phyloP scores from a whole-genome alignment of 2,888 invertebrate genomes.

The Aleiodes alternator region DNA sequence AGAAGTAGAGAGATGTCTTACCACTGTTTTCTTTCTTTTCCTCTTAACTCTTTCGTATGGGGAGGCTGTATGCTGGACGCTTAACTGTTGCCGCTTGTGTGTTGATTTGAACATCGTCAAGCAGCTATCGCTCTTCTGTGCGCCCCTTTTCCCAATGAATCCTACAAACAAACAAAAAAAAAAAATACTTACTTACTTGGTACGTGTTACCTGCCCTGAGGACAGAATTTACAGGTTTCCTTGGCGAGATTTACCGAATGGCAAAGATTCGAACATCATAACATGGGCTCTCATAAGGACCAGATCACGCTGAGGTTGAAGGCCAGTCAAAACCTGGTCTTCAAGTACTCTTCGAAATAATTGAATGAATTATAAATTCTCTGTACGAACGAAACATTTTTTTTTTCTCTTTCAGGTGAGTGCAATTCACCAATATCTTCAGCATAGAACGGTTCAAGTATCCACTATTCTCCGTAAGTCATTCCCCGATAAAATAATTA shows the following conservation, averaged over 20 bases:
- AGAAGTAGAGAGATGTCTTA: constrained; percentile 33
- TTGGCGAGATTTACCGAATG: not conserved
- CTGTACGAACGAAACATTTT: constrained; percentile 23
- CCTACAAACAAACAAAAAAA: too few relatives aligned
- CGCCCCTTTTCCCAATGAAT: constrained; percentile 15
- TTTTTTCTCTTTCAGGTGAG: constrained; percentile 57
- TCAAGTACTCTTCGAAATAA: too few relatives aligned
- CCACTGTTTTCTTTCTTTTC: constrained; percentile 43
- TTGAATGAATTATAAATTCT: too few relatives aligned
- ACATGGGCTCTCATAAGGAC: too few relatives aligned
- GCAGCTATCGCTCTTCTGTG: constrained; percentile 49
- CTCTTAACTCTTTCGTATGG: constrained; percentile 39
- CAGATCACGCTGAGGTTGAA: too few relatives aligned
- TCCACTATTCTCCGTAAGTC: constrained; percentile 45
- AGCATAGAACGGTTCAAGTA: constrained; percentile 48
- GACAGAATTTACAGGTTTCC: too few relatives aligned
- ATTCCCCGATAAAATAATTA: constrained; percentile 54
- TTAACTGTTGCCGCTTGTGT: not conserved
- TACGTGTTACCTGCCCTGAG: too few relatives aligned
- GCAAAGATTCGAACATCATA: too few relatives aligned
- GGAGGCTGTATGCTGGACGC: not conserved
- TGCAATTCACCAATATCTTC: constrained; percentile 40
- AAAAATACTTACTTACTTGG: too few relatives aligned
- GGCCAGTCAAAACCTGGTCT: too few relatives aligned
- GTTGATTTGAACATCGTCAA: constrained; percentile 49